These are phyloP conservation scores for Drosophila kambysellisi DNA, from an alignment of 2,888 invertebrate species.

Conservation along the genomic window DNA sequence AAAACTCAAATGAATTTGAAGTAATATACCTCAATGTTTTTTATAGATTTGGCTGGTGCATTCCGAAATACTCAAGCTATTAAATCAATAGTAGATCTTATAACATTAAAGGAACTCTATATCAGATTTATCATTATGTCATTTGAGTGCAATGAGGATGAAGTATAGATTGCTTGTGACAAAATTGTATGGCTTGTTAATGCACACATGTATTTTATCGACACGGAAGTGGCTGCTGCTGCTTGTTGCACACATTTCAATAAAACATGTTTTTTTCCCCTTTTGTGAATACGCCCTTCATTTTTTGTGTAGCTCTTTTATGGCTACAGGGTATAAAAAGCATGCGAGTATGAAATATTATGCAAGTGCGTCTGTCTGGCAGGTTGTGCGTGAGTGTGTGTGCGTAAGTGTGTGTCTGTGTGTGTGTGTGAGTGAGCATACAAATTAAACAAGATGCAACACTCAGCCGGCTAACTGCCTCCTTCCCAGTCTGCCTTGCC, in stretches of 20 bases:
- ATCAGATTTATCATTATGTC: not conserved
- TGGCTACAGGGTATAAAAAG: slow-evolving; percentile 41
- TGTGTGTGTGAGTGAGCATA: slow-evolving; percentile 40
- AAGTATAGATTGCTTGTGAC: not conserved
- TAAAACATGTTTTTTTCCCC: not conserved
- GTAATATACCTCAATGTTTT: not conserved
- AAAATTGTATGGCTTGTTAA: slow-evolving; percentile 10
- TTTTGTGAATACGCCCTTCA: not conserved
- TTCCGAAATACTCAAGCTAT: not conserved
- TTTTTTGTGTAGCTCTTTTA: slow-evolving; percentile 7
- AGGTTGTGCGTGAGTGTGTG: slow-evolving; percentile 15
- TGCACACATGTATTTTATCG: slow-evolving; percentile 15
- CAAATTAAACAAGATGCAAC: slow-evolving; percentile 79
- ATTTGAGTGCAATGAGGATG: not conserved
- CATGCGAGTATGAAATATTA: slow-evolving; percentile 60
- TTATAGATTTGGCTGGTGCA: not conserved
- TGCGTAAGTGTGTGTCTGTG: slow-evolving; percentile 13
- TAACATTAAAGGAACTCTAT: not conserved
- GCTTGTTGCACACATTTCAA: slow-evolving; percentile 23
- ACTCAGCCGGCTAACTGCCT: slow-evolving; percentile 58
- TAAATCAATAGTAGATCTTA: not conserved
- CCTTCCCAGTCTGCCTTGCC: slow-evolving; percentile 23
- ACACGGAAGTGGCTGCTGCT: slow-evolving; percentile 6
- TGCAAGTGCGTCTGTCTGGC: slow-evolving; percentile 60
- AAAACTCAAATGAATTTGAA: too few relatives aligned